Conservation (phyloP, 2,797 vertebrate genomes). For the Sebastiscus tertius region DNA sequence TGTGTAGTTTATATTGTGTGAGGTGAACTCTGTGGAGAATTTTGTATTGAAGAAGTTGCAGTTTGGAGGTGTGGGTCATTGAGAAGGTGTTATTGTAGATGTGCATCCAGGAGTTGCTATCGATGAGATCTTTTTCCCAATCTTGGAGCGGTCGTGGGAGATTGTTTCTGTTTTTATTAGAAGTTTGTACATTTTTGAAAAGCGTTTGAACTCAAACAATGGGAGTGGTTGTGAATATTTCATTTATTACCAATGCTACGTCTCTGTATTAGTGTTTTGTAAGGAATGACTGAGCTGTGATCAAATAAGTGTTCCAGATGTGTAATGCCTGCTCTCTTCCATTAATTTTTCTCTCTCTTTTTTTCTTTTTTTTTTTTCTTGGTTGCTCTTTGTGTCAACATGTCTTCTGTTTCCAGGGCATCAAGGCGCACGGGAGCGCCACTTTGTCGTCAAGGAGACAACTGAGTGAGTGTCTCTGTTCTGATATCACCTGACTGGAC, state of each 20-base stretch:
- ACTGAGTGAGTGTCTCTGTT: slow-evolving; percentile 82
- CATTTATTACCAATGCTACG: background rate
- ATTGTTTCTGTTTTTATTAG: background rate
- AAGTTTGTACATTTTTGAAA: background rate
- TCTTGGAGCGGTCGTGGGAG: background rate
- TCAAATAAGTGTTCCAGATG: background rate
- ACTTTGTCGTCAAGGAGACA: slow-evolving; percentile 79
- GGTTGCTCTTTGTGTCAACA: slow-evolving; percentile 68
- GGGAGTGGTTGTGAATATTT: background rate
- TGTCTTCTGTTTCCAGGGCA: slow-evolving; percentile 81
- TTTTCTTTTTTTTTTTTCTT: slow-evolving; percentile 17
- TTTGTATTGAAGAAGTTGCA: background rate
- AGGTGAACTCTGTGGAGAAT: background rate
- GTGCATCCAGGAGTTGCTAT: background rate
- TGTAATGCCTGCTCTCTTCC: background rate
- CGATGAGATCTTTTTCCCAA: background rate
- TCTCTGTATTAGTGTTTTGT: background rate
- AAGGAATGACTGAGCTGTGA: background rate
- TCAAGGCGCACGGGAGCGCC: slow-evolving; percentile 76
- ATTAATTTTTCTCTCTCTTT: background rate
- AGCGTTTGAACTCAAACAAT: background rate
- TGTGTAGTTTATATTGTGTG: background rate
- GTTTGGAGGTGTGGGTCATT: background rate
- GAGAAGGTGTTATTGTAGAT: background rate
- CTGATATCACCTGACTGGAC: slow-evolving; percentile 76